A percentile compares a stretch with the other conserved stretches of the same genome.
Conservation (phyloP, 1,140 invertebrate genomes). For the Oreohelix idahoensis region DNA sequence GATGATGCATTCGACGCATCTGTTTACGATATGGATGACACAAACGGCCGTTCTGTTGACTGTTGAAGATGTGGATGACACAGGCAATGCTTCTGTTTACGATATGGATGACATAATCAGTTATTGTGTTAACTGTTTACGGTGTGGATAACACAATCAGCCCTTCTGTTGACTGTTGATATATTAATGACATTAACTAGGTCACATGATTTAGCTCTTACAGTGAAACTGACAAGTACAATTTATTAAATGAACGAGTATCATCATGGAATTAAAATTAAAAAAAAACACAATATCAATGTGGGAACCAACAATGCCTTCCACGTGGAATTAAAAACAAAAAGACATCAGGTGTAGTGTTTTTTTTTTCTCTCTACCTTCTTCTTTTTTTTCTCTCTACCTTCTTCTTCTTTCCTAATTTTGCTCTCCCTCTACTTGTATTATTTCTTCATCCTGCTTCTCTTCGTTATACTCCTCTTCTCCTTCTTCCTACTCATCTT, state of each 20-base stretch:
- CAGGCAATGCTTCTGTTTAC: not conserved
- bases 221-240: not conserved
- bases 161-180: not conserved
- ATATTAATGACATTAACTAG: not conserved
- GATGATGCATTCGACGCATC: not conserved
- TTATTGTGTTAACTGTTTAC: too few species aligned
- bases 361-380: too few species aligned
- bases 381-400: too few species aligned
- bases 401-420: too few species aligned
- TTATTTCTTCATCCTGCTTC: too few species aligned
- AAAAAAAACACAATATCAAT: not conserved
- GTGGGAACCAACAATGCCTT: not conserved
- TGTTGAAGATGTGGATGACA: not conserved
- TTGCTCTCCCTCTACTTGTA: too few species aligned
- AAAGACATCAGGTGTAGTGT: not conserved
- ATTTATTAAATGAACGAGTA: not conserved
- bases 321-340: not conserved
- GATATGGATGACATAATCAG: not conserved
- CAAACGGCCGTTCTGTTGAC: not conserved
- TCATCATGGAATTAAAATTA: not conserved
- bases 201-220: not conserved
- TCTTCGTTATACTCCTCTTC: too few species aligned
- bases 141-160: not conserved
- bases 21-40: not conserved
- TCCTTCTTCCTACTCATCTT: too few species aligned